These are phyloP conservation scores for Gallinago media DNA, from an alignment of 2,113 vertebrate species.

Conservation along the genomic window DNA sequence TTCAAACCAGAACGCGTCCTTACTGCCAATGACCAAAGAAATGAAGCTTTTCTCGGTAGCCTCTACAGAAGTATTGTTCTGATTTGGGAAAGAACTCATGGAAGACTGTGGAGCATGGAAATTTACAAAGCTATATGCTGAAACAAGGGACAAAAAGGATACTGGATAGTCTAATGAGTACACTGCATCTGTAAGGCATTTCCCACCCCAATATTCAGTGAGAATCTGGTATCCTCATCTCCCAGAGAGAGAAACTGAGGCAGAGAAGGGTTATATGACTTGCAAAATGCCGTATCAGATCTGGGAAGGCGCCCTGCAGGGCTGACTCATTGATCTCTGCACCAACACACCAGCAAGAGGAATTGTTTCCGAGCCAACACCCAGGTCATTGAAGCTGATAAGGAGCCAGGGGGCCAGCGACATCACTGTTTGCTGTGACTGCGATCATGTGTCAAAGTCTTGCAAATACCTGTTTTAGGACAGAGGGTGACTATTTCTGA, in stretches of 20 bases:
- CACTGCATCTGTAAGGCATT: background rate
- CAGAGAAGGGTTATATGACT: background rate
- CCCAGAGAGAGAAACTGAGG: background rate
- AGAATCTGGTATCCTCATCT: background rate
- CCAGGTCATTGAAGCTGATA: background rate
- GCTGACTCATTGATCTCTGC: background rate
- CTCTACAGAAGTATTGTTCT: background rate
- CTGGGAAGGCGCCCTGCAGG: accelerated
- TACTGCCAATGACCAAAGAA: background rate
- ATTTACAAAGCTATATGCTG: background rate
- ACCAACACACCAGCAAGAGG: background rate
- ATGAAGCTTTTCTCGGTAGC: background rate
- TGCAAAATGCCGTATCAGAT: background rate
- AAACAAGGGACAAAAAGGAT: background rate
- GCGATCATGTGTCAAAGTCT: background rate
- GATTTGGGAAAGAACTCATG: background rate
- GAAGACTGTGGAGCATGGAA: background rate
- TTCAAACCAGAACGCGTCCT: background rate
- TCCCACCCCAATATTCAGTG: background rate
- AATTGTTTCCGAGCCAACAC: background rate
- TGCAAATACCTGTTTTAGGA: background rate
- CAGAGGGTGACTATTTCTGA: background rate
- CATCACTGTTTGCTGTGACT: background rate
- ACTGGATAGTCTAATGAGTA: background rate
- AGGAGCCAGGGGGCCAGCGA: background rate